A percentile compares a stretch with the other conserved stretches of the same genome.
Evolutionary conservation across 1,140 invertebrate species (phyloP).

Genomic region (Solenopsis fugax): DNA sequence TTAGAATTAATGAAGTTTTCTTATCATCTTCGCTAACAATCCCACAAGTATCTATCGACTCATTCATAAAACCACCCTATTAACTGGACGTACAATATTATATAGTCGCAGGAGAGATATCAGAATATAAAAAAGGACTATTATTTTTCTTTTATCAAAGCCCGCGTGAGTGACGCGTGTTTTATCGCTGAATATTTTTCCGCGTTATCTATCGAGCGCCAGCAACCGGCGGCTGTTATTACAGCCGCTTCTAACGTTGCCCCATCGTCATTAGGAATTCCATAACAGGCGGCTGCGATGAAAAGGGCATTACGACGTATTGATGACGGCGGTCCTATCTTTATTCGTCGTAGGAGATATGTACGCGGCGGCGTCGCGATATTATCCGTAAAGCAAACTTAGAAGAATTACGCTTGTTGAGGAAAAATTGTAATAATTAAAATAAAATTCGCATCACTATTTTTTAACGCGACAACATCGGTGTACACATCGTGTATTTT

Average conservation of each 20-base stretch:
- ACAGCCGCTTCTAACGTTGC: conserved; percentile 48
- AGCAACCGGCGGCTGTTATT: conserved; percentile 54
- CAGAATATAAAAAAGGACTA: background rate
- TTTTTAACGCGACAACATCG: background rate
- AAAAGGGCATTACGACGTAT: conserved; percentile 39
- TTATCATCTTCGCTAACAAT: background rate
- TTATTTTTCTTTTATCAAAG: conserved; percentile 53
- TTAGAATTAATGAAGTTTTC: background rate
- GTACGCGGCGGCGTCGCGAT: conserved; percentile 9
- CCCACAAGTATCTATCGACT: background rate
- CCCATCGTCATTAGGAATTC: conserved; percentile 64
- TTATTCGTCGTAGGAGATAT: background rate
- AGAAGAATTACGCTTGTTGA: background rate
- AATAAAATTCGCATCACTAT: background rate
- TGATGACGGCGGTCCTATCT: conserved; percentile 28
- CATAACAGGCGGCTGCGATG: conserved; percentile 31
- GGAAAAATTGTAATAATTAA: background rate
- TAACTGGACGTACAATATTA: conserved; percentile 9
- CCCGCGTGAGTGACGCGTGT: conserved; percentile 20
- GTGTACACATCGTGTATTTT: background rate
- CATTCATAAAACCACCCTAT: background rate
- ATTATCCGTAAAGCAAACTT: background rate
- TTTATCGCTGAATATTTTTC: conserved; percentile 58
- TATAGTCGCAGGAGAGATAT: background rate
- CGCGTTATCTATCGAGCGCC: conserved; percentile 50